phyloP scores from a whole-genome alignment of 1,140 invertebrate genomes.

The Drosophila bipectinata region DNA sequence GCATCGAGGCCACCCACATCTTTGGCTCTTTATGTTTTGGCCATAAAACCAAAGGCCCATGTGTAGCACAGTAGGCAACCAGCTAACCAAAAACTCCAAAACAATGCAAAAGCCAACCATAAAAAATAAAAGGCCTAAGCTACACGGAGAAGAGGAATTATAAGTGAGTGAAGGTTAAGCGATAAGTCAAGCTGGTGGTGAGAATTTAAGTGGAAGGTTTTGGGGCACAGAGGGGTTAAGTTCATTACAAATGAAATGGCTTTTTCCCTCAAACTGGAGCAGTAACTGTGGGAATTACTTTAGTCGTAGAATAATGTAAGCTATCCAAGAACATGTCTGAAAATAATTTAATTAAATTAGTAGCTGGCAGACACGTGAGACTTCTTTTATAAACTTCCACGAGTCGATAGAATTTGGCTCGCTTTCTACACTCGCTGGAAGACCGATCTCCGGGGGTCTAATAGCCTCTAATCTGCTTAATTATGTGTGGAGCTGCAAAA shows the following conservation, averaged over 20 bases:
- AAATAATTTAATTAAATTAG: background rate
- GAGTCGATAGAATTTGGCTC: background rate
- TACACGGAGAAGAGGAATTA: conserved; percentile 28
- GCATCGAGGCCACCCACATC: conserved; percentile 51
- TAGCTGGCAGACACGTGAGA: background rate
- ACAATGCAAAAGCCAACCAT: conserved; percentile 47
- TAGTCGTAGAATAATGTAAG: background rate
- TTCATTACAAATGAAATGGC: conserved; percentile 33
- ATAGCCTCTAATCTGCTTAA: conserved; percentile 39
- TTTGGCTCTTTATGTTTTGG: conserved; percentile 16
- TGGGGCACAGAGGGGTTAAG: conserved; percentile 11
- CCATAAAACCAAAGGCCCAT: conserved; percentile 35
- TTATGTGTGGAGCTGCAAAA: conserved; percentile 36
- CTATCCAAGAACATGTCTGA: background rate
- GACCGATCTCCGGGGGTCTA: conserved; percentile 22
- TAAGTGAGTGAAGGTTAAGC: conserved; percentile 59
- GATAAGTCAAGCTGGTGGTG: conserved; percentile 53
- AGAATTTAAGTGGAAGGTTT: conserved; percentile 22
- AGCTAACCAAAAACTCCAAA: conserved; percentile 32
- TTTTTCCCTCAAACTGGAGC: conserved; percentile 43
- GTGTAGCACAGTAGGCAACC: conserved; percentile 59
- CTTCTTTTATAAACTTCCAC: background rate
- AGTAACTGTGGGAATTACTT: conserved; percentile 38
- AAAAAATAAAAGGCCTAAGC: conserved; percentile 29
- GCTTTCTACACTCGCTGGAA: conserved; percentile 18